Evolutionary conservation across 2,888 invertebrate species (phyloP).

Genomic region (Halocaridina rubra): DNA sequence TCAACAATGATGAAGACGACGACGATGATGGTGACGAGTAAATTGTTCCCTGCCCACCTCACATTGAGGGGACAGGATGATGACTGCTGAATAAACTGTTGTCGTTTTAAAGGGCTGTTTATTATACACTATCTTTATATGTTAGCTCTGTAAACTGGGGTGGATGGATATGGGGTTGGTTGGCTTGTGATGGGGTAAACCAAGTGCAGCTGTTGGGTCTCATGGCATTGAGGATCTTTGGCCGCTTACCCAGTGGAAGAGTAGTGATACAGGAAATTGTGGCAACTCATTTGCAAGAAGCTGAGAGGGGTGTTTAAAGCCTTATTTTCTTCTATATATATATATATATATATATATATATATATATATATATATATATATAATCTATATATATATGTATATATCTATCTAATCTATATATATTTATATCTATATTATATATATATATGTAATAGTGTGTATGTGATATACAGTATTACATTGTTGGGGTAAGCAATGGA

Average conservation of each 20-base stretch:
- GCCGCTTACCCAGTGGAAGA: too few species aligned
- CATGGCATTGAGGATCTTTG: not conserved
- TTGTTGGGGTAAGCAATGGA: too few species aligned
- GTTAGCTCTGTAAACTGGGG: too few species aligned
- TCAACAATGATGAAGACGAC: constrained; percentile 76
- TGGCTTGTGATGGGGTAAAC: not conserved
- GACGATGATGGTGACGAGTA: constrained; percentile 90
- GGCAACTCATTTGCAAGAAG: too few species aligned
- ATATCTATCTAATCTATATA: not conserved
- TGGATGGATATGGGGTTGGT: not conserved
- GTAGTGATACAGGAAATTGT: too few species aligned
- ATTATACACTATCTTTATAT: not conserved
- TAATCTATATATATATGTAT: constrained; percentile 26
- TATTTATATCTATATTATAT: not conserved
- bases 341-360: constrained; percentile 15
- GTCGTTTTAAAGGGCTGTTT: not conserved
- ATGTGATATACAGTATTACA: not conserved
- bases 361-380: constrained; percentile 34
- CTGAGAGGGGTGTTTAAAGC: not conserved
- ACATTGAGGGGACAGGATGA: not conserved
- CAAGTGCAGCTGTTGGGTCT: not conserved
- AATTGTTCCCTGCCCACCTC: constrained; percentile 28
- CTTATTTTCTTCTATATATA: not conserved
- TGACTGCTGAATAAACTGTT: not conserved
- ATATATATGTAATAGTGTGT: not conserved